phyloP scores from a whole-genome alignment of 2,888 invertebrate species.

The Subacronicta megacephala region DNA sequence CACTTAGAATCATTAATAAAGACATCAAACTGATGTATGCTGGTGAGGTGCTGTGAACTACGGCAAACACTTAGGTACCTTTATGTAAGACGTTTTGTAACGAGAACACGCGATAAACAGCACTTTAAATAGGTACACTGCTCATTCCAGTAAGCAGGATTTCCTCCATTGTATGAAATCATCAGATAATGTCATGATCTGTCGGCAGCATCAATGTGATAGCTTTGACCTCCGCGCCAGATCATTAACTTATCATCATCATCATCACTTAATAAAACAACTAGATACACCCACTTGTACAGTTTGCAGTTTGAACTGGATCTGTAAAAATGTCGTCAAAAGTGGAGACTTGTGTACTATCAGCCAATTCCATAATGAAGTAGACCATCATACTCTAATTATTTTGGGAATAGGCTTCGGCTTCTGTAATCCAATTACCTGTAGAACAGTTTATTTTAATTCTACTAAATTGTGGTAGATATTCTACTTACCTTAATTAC shows the following conservation, averaged over 20 bases:
- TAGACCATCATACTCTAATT: too few species aligned
- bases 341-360: too few species aligned
- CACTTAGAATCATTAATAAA: too few species aligned
- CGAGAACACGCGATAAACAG: constrained; percentile 20
- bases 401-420: too few species aligned
- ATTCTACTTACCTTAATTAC: too few species aligned
- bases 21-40: too few species aligned
- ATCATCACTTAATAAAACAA: constrained; percentile 12
- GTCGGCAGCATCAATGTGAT: constrained; percentile 35
- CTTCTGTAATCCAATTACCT: too few species aligned
- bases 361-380: too few species aligned
- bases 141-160: constrained; percentile 73
- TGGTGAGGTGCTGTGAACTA: too few species aligned
- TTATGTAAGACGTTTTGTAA: neutral
- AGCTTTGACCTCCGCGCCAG: constrained; percentile 41
- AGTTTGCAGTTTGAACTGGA: constrained; percentile 8
- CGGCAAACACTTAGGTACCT: too few species aligned
- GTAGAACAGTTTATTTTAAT: too few species aligned
- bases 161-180: constrained; percentile 66
- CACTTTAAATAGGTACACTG: constrained; percentile 51
- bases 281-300: constrained; percentile 22
- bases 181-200: constrained; percentile 44
- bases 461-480: neutral
- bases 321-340: neutral
- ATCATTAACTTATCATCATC: constrained; percentile 35